Evolutionary conservation across 2,888 invertebrate species (phyloP).

Genomic region (Trichacis sp.): DNA sequence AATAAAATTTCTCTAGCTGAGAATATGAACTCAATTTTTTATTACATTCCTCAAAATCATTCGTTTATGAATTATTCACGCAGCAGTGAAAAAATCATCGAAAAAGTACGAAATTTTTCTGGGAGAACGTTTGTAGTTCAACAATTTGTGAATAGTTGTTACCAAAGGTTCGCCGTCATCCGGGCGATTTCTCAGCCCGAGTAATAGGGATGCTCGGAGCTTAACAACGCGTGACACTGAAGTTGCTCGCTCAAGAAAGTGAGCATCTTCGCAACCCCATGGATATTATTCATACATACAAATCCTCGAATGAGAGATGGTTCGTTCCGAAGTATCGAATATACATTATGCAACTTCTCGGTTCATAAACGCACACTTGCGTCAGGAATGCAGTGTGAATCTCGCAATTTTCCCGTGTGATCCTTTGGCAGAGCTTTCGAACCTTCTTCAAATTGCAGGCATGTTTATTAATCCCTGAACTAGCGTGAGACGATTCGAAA

Average conservation of each 20-base stretch:
- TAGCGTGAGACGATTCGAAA: conserved; percentile 25
- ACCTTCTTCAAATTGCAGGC: conserved; percentile 34
- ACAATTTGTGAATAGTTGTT: conserved; percentile 34
- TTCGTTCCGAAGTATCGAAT: conserved; percentile 52
- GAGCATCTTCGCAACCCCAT: conserved; percentile 23
- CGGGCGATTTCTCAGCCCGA: conserved; percentile 45
- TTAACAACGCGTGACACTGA: conserved; percentile 67
- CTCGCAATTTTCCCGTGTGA: conserved; percentile 34
- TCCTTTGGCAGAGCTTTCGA: conserved; percentile 22
- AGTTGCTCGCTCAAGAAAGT: conserved; percentile 53
- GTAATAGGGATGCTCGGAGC: conserved; percentile 61
- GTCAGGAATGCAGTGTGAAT: conserved; percentile 53
- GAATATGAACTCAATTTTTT: too few relatives aligned
- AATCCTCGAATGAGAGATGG: conserved; percentile 34
- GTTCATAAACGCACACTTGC: conserved; percentile 60
- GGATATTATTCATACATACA: conserved; percentile 29
- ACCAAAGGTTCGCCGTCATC: conserved; percentile 29
- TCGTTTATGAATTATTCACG: background rate
- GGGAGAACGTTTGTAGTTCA: conserved; percentile 8
- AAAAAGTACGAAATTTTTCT: background rate
- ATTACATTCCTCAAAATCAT: background rate
- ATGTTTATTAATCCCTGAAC: conserved; percentile 50
- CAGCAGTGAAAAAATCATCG: conserved; percentile 18
- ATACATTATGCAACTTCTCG: conserved; percentile 66
- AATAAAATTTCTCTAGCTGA: too few relatives aligned